Evolutionary conservation across 2,888 invertebrate genomes (phyloP).

Genomic region (Drosophila seclusa): DNA sequence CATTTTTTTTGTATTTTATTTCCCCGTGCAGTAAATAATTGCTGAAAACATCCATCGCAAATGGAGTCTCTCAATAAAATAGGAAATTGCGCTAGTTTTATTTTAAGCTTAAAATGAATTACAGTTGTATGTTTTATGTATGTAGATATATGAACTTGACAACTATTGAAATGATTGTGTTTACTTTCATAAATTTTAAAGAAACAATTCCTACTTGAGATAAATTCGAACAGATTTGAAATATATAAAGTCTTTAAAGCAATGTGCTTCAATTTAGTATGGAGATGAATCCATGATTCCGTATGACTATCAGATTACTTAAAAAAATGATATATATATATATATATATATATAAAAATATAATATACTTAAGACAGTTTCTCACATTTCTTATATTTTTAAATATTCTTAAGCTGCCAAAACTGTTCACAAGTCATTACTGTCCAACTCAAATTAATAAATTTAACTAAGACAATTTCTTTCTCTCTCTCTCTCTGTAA

Average conservation of each 20-base stretch:
- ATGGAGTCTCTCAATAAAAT: not conserved
- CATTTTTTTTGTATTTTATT: not conserved
- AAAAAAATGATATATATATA: too few relatives aligned
- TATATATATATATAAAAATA: too few relatives aligned
- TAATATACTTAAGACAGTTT: not conserved
- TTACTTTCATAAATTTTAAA: not conserved
- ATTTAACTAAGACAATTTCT: too few relatives aligned
- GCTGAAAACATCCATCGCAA: not conserved
- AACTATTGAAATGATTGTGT: not conserved
- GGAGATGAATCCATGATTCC: not conserved
- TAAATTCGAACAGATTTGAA: not conserved
- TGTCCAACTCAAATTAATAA: too few relatives aligned
- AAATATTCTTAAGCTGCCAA: not conserved
- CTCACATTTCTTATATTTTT: not conserved
- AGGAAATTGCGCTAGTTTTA: not conserved
- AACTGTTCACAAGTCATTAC: too few relatives aligned
- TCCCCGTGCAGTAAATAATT: not conserved
- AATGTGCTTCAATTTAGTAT: not conserved
- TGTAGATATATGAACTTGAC: not conserved
- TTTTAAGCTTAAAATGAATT: not conserved
- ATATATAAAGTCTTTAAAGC: rapidly evolving
- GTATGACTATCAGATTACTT: not conserved
- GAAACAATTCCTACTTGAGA: not conserved
- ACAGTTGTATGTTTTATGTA: not conserved
- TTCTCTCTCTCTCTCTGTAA: too few relatives aligned